These are phyloP conservation scores for Pristionchus exspectatus DNA, from an alignment of 2,888 invertebrate species.

Conservation along the genomic window DNA sequence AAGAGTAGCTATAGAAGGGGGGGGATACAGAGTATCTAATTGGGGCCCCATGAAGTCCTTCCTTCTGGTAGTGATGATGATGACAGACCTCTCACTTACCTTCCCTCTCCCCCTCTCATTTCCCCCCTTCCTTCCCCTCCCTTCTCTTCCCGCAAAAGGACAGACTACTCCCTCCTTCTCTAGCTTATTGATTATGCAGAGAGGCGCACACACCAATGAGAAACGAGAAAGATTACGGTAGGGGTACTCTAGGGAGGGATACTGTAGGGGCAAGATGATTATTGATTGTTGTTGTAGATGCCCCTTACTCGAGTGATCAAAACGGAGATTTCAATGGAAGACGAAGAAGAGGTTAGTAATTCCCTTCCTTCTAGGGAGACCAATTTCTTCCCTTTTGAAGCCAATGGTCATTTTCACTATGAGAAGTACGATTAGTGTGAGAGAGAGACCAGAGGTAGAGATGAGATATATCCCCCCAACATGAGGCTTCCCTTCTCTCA, in stretches of 20 bases:
- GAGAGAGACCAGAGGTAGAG: conserved; percentile 17
- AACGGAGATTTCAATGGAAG: background rate
- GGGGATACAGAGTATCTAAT: background rate
- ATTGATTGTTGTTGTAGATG: conserved; percentile 13
- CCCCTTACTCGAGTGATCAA: conserved; percentile 22
- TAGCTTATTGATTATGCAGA: conserved; percentile 42
- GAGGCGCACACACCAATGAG: conserved; percentile 19
- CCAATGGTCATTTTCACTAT: background rate
- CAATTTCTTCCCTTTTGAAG: conserved; percentile 6
- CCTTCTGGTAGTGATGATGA: background rate
- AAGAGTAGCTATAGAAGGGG: background rate
- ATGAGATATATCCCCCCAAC: conserved; percentile 28
- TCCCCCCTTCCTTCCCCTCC: conserved; percentile 2
- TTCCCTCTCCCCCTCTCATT: conserved; percentile 8
- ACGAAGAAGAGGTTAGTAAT: conserved; percentile 29
- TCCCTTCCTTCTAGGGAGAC: background rate
- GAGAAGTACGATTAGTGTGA: background rate
- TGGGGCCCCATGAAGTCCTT: background rate
- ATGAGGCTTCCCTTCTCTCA: conserved; percentile 45
- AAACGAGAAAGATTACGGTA: background rate
- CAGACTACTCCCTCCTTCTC: conserved; percentile 13
- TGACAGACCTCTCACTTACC: conserved; percentile 30
- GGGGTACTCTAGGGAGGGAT: background rate
- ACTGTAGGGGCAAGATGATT: background rate
- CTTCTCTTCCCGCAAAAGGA: conserved; percentile 18